phyloP scores from a whole-genome alignment of 2,113 vertebrate species.

The Marcusenius ussheri region DNA sequence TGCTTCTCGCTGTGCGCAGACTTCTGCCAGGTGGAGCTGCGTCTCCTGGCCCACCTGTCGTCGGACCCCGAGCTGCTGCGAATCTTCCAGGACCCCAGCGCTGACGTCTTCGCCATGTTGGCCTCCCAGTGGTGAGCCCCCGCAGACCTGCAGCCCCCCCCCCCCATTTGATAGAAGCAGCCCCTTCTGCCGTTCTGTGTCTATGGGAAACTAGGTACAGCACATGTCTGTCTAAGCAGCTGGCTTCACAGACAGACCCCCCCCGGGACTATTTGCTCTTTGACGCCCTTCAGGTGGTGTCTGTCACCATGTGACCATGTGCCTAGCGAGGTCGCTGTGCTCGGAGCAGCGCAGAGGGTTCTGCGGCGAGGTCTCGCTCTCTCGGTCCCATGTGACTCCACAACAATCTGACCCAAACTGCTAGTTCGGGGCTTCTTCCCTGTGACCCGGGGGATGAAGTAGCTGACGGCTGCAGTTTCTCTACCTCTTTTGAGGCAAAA shows the following conservation, averaged over 20 bases:
- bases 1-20: slow-evolving; percentile 54
- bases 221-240: neutral
- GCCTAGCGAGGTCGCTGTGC: neutral
- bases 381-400: neutral
- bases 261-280: neutral
- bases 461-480: neutral
- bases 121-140: slow-evolving; percentile 77
- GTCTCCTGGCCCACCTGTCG: slow-evolving; percentile 84
- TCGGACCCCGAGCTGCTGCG: slow-evolving; percentile 80
- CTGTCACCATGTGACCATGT: neutral
- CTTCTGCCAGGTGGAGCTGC: slow-evolving; percentile 87
- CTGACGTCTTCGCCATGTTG: slow-evolving; percentile 75
- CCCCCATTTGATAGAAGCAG: neutral
- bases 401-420: neutral
- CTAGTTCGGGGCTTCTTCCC: neutral
- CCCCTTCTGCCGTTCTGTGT: neutral
- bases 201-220: neutral
- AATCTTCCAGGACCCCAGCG: slow-evolving; percentile 69
- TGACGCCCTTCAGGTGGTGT: neutral
- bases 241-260: neutral
- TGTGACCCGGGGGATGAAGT: neutral
- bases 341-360: neutral
- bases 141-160: neutral
- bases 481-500: neutral
- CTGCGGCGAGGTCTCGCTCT: neutral